Evolutionary conservation across 1,140 invertebrate genomes (phyloP).

Genomic region (Drosophila chauvacae): DNA sequence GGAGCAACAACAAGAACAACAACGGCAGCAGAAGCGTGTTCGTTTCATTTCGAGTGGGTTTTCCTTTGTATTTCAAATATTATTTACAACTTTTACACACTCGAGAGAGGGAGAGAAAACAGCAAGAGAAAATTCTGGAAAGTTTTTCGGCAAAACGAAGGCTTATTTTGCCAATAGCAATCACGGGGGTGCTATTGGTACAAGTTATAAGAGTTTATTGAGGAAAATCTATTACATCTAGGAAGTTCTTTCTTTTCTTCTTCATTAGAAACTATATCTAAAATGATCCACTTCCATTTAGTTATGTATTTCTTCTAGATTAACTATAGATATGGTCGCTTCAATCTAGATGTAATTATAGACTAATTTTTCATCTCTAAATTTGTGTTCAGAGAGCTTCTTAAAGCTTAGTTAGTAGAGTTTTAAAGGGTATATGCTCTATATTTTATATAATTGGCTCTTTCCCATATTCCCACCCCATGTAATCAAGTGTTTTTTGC

Average conservation of each 20-base stretch:
- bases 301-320: too few species aligned
- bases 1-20: slow-evolving; percentile 46
- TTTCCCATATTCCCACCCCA: neutral
- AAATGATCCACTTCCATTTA: too few species aligned
- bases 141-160: slow-evolving; percentile 4
- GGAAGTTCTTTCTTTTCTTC: too few species aligned
- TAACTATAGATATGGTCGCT: too few species aligned
- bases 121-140: neutral
- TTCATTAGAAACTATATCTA: neutral
- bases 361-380: neutral
- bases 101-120: neutral
- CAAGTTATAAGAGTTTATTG: neutral
- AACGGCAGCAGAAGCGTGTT: slow-evolving; percentile 42
- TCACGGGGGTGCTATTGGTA: neutral
- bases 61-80: slow-evolving; percentile 27
- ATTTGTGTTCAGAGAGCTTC: neutral
- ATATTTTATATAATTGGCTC: neutral
- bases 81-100: slow-evolving; percentile 21
- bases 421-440: neutral
- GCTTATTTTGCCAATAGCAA: slow-evolving; percentile 5
- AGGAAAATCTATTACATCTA: neutral
- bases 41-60: slow-evolving; percentile 28
- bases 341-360: too few species aligned
- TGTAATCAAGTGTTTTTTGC: neutral
- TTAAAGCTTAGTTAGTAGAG: neutral